Evolutionary conservation across 1,140 invertebrate genomes (phyloP).

Genomic region (Holcopasites calliopsidis): DNA sequence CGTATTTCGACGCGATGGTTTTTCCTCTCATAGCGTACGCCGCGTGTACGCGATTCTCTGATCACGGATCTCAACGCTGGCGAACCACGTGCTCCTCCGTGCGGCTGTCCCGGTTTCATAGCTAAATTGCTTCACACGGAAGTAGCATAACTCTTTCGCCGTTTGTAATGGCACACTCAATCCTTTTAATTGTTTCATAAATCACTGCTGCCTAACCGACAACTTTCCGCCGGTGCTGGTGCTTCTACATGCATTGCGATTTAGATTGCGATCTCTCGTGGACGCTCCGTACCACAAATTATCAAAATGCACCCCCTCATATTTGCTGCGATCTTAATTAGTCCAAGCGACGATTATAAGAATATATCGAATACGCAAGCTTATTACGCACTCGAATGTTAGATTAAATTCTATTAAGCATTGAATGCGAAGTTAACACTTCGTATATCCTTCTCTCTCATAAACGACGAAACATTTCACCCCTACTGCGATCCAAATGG

Average conservation of each 20-base stretch:
- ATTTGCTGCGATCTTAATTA: no score
- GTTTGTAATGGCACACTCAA: constrained; percentile 12
- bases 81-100: not conserved
- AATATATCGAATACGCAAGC: no score
- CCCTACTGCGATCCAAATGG: no score
- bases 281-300: not conserved
- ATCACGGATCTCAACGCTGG: not conserved
- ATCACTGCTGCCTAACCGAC: not conserved
- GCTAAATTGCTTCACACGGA: constrained; percentile 9
- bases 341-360: no score
- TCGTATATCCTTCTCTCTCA: no score
- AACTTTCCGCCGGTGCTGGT: not conserved
- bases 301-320: not conserved
- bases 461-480: no score
- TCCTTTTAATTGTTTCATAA: constrained; percentile 38
- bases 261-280: not conserved
- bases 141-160: constrained; percentile 13
- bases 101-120: not conserved
- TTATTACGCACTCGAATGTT: no score
- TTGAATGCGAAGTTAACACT: no score
- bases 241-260: not conserved
- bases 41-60: no score
- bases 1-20: not conserved
- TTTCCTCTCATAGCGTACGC: not conserved
- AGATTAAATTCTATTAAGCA: no score